Evolutionary conservation across 1,140 invertebrate species (phyloP), one percentile per base, ranked within the genome.

Genomic region (Trinorchestia longiramus): DNA sequence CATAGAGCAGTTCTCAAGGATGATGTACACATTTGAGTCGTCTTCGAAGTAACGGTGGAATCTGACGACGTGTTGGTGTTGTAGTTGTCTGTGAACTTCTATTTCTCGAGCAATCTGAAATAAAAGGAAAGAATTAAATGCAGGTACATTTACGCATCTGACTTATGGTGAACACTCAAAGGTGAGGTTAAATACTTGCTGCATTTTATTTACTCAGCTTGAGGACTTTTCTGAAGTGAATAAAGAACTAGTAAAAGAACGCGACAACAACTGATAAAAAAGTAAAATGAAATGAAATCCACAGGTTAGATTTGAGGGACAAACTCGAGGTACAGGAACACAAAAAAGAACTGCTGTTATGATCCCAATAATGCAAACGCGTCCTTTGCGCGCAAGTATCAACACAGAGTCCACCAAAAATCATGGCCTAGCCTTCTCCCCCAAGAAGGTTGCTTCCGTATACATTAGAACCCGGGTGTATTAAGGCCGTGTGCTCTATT

Each of bases 21-120:
- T 97, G 96, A 98, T 98, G 97, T 98, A 98, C 19, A 98, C 98
- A 97, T 98, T 98, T 43, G 98, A 97, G 42, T 97, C 97, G 97
- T 98, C 98, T 97, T 98, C 98, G 97, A 98, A 98, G 97, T 97
- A 98, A 42, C 97, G 97, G 95, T 98, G 97, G 97, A 98, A 98
- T 95, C 97, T 97, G n/a, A 98, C 98, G 95, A 98, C 97, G 97
- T 98, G 97, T 95, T 97, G 97, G 97, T 98, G 98, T 19, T 97
- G 97, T 11, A 98, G 97, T 95, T 97, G 97, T 95, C 97, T 97
- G 97, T 98, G 98, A 96, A 98, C 98, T 91, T 97, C 97, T 95
- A 98, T 98, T 97, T 98, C 98, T 97, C 98, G 97, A 42, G 97
- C 97, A 97, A 98, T 98, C 98, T 98, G 97, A 62, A 96, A 96